phyloP scores from a whole-genome alignment of 2,113 vertebrate species.

The Recurvirostra avosetta region DNA sequence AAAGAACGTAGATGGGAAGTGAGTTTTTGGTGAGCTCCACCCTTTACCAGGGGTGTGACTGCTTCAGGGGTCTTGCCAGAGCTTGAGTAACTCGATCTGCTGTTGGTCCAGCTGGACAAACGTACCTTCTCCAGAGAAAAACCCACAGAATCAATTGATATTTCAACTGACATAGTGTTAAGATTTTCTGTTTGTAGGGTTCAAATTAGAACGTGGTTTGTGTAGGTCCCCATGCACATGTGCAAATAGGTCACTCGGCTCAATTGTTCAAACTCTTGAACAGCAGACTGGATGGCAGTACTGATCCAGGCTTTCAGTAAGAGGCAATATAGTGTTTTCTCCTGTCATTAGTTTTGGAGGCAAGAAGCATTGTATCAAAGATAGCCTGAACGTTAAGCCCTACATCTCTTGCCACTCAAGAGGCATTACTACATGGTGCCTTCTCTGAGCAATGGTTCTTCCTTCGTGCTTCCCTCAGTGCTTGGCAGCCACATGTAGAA shows the following conservation, averaged over 20 bases:
- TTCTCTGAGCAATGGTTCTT: background rate
- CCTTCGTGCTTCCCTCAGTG: background rate
- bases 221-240: background rate
- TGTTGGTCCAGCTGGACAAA: background rate
- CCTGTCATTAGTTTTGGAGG: background rate
- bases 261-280: background rate
- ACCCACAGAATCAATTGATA: background rate
- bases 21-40: background rate
- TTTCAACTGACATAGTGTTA: background rate
- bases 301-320: background rate
- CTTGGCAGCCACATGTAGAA: background rate
- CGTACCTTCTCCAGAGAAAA: background rate
- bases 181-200: background rate
- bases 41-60: background rate
- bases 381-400: background rate
- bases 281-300: background rate
- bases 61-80: background rate
- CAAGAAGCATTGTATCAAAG: background rate
- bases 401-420: background rate
- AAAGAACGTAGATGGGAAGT: background rate
- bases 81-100: background rate
- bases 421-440: background rate
- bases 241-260: background rate
- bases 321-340: background rate
- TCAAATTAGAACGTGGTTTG: background rate